Conservation (phyloP, 1,140 invertebrate genomes). For the Mercenaria mercenaria region DNA sequence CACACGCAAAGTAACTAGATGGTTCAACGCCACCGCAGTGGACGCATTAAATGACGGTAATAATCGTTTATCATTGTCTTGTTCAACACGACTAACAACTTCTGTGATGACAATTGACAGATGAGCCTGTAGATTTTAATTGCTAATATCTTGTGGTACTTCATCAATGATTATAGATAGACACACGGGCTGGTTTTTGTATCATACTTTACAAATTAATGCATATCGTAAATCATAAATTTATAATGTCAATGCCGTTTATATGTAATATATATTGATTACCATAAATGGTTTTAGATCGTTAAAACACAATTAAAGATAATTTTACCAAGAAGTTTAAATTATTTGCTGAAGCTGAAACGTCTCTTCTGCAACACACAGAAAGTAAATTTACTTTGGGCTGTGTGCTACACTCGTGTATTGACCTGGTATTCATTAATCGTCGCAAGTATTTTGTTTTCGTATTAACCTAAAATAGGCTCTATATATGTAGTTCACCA, state of each 20-base stretch:
- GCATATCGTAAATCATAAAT: background rate
- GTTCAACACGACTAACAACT: conserved; percentile 17
- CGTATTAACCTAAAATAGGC: no score
- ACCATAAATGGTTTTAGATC: background rate
- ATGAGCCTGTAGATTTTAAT: background rate
- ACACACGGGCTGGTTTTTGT: background rate
- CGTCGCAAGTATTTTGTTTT: no score
- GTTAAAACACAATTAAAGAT: no score
- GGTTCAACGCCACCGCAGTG: background rate
- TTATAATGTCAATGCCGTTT: background rate
- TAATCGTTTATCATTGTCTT: background rate
- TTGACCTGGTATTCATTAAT: no score
- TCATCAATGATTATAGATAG: background rate
- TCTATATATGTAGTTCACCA: no score
- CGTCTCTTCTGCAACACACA: no score
- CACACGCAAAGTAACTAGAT: background rate
- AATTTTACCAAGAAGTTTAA: no score
- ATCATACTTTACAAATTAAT: background rate
- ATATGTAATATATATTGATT: background rate
- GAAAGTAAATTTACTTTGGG: no score
- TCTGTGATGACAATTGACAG: background rate
- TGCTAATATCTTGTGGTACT: background rate
- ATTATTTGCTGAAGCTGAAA: no score
- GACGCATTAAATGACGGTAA: background rate
- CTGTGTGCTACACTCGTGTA: no score